These are phyloP conservation scores for Nephila pilipes DNA, from an alignment of 1,140 invertebrate species.

Conservation along the genomic window DNA sequence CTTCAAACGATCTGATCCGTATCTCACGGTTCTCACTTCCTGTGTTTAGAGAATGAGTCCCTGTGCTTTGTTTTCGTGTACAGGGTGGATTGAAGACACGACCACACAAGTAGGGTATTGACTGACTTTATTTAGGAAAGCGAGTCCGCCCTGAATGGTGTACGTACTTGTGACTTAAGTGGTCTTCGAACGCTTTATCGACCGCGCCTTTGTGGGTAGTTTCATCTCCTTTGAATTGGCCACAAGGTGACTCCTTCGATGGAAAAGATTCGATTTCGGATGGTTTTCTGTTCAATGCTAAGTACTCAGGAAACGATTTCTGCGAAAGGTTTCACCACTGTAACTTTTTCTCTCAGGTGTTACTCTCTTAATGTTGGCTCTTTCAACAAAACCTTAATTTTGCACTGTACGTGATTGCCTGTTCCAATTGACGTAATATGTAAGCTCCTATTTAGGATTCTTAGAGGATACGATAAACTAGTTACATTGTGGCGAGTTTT, in stretches of 20 bases:
- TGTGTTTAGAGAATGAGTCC: too few relatives aligned
- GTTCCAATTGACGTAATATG: too few relatives aligned
- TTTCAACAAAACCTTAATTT: too few relatives aligned
- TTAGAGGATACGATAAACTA: too few relatives aligned
- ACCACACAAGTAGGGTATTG: neutral
- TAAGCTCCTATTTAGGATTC: too few relatives aligned
- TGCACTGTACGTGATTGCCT: too few relatives aligned
- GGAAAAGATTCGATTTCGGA: slow-evolving; percentile 13
- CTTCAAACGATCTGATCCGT: too few relatives aligned
- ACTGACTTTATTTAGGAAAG: neutral
- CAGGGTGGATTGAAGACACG: too few relatives aligned
- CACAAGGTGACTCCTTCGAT: slow-evolving; percentile 15
- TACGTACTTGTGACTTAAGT: neutral
- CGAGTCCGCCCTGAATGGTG: neutral
- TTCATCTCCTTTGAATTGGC: neutral
- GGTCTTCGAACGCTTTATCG: neutral
- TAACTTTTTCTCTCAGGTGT: neutral
- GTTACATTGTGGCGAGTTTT: too few relatives aligned
- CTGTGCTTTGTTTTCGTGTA: too few relatives aligned
- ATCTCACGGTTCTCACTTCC: too few relatives aligned
- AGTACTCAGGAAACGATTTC: neutral
- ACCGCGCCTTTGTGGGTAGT: slow-evolving; percentile 6
- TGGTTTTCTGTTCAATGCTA: neutral
- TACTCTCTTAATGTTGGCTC: neutral
- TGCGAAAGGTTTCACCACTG: neutral